Conservation (phyloP, 2,888 invertebrate genomes). For the Cerastis rubricosa region DNA sequence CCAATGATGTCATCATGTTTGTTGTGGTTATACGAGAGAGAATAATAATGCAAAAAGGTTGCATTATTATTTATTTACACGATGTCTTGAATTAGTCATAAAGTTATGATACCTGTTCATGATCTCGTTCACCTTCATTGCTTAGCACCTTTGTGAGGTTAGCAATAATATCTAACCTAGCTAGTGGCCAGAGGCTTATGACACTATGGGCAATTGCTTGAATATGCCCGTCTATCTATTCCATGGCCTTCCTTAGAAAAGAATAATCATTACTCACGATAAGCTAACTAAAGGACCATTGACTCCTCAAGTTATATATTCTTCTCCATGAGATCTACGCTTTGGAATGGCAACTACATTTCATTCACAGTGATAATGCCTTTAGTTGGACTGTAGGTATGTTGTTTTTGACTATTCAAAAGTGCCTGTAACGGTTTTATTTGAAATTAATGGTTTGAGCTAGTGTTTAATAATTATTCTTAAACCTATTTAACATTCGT, state of each 20-base stretch:
- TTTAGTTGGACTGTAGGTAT: no score
- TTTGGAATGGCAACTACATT: no score
- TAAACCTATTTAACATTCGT: no score
- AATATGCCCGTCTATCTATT: neutral
- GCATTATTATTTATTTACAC: constrained; percentile 32
- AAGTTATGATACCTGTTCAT: constrained; percentile 53
- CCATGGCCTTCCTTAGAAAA: neutral
- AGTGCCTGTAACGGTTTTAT: no score
- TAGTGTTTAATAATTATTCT: no score
- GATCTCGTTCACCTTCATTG: constrained; percentile 23
- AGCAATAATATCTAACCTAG: neutral
- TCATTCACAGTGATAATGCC: no score
- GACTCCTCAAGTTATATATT: neutral
- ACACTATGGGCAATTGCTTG: neutral
- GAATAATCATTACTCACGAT: neutral
- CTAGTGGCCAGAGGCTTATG: neutral
- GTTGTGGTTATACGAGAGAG: constrained; percentile 20
- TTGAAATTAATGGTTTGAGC: no score
- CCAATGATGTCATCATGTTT: constrained; percentile 51
- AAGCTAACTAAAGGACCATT: neutral
- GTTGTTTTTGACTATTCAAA: no score
- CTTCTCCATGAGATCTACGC: no score
- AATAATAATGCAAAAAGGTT: no score
- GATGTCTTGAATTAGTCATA: constrained; percentile 57
- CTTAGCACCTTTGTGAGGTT: constrained; percentile 15